Base-by-base conservation (phyloP, 1,140 invertebrate genomes). In the Zaprionus capensis region DNA sequence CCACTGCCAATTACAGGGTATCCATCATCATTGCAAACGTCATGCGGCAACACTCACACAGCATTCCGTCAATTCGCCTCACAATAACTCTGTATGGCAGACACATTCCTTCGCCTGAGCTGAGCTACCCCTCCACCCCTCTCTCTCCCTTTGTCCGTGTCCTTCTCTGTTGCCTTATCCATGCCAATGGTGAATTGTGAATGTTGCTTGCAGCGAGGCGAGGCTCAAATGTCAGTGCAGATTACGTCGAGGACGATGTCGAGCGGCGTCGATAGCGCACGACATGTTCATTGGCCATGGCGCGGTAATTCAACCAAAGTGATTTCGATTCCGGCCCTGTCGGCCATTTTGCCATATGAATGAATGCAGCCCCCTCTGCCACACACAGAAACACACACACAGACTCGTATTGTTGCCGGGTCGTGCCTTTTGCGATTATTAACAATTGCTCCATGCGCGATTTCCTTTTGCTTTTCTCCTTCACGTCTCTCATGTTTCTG, bases 221-320 rank as follows among this genome's bases (percentile, higher is more conserved):
- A 38, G 36, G 36, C 57, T 31, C 58, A 86, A 82, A 84, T 87
- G 83, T 87, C 83, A 80, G 22, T 15, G 24, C 24, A 62, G 73
- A 87, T 87, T 82, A 78, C 70, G 77, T 87, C 71, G 74, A 59
- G 24, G 12, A 26, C 17, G 17, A 14, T 64, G 73, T 77, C 53
- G 69, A 53, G 51, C 44, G 51, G 58, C 55, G 56, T 62, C 77
- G 73, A 87, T 87, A 82, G 51, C 64, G 70, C 69, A 66, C 63
- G 83, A 82, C 83, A 80, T 86, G 82, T 86, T 86, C 82, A 86
- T 86, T 86, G 82, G 82, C 82, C 79, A 79, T 76, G 78, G 75
- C 49, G 64, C 46, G 76, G 76, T 80, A 71, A 80, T 73, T 51
- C 69, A 71, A 79, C 51, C 80, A 87, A 86, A 86, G 83, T 87